These are phyloP conservation scores for Temnopleurus reevesii DNA, from an alignment of 53 echinoderm and acorn worm species.

Conservation along the genomic window DNA sequence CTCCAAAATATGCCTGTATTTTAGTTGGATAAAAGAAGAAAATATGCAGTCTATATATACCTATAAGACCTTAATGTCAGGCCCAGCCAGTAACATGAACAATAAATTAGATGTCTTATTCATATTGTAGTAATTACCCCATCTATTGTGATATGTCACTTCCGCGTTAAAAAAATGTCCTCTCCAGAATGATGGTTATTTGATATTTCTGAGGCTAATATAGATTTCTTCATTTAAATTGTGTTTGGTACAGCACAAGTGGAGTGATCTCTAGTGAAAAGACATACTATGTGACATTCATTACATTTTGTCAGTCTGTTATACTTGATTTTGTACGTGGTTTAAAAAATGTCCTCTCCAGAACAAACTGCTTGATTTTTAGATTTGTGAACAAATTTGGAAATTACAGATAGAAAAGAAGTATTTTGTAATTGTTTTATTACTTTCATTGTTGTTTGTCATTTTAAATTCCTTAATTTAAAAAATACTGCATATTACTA, in stretches of 20 bases:
- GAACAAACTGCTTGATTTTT: neutral
- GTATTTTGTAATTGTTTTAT: conserved; percentile 14
- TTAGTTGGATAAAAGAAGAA: conserved; percentile 18
- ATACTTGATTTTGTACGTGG: neutral
- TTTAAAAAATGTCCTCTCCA: conserved; percentile 25
- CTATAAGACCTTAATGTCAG: conserved; percentile 22
- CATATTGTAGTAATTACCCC: conserved; percentile 8
- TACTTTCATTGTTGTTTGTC: neutral
- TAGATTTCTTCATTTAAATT: conserved; percentile 1
- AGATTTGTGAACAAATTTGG: conserved; percentile 6
- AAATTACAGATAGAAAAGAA: conserved; percentile 10
- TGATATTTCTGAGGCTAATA: conserved; percentile 24
- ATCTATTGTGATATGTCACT: conserved; percentile 31
- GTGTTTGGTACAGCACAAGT: conserved; percentile 8
- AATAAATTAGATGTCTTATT: neutral
- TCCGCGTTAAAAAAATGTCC: conserved; percentile 2
- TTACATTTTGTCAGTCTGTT: neutral
- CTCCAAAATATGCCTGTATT: conserved; percentile 7
- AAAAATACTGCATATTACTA: neutral
- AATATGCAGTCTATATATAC: conserved; percentile 26
- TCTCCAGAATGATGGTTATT: conserved; percentile 16
- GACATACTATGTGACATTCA: conserved; percentile 5
- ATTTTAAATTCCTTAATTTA: conserved; percentile 25
- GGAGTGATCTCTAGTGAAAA: neutral
- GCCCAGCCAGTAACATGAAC: conserved; percentile 9